These are phyloP conservation scores for Zoroaster sp. DNA, from an alignment of 53 echinoderm and acorn worm genomes.

Conservation along the genomic window DNA sequence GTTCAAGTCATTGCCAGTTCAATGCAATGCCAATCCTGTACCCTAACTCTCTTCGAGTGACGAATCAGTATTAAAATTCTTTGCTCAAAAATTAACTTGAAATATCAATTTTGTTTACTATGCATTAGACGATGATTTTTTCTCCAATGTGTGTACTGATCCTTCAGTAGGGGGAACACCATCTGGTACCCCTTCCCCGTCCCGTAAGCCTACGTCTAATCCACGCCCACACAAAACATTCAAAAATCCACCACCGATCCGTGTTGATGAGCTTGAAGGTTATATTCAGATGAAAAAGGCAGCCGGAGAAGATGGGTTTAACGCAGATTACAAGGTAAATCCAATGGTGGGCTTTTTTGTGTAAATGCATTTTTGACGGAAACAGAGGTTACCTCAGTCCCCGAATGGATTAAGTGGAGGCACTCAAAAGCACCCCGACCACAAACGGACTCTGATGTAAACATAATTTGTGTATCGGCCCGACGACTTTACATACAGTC, in stretches of 20 bases:
- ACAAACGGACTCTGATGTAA: neutral
- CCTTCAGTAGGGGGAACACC: too few relatives aligned
- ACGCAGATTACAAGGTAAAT: constrained; percentile 19
- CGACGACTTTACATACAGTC: neutral
- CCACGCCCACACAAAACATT: too few relatives aligned
- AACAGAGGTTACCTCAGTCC: neutral
- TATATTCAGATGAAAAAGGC: neutral
- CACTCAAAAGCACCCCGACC: neutral
- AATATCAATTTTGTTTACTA: too few relatives aligned
- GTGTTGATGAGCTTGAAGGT: neutral
- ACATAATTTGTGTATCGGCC: neutral
- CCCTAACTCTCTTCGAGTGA: too few relatives aligned
- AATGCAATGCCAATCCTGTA: too few relatives aligned
- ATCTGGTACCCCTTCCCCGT: neutral
- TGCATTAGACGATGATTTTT: too few relatives aligned
- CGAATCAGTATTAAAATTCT: too few relatives aligned
- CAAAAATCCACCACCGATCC: neutral
- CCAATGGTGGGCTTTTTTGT: too few relatives aligned
- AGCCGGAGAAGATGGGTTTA: neutral
- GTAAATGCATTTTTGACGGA: neutral
- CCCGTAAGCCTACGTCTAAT: neutral
- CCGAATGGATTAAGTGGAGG: neutral
- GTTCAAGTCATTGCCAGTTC: too few relatives aligned
- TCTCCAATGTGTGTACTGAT: too few relatives aligned
- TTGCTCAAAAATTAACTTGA: too few relatives aligned